A percentile compares a stretch with the other conserved stretches of the same genome.
phyloP scores from a whole-genome alignment of 2,797 vertebrate species.

The Tenualosa thibaudeaui region DNA sequence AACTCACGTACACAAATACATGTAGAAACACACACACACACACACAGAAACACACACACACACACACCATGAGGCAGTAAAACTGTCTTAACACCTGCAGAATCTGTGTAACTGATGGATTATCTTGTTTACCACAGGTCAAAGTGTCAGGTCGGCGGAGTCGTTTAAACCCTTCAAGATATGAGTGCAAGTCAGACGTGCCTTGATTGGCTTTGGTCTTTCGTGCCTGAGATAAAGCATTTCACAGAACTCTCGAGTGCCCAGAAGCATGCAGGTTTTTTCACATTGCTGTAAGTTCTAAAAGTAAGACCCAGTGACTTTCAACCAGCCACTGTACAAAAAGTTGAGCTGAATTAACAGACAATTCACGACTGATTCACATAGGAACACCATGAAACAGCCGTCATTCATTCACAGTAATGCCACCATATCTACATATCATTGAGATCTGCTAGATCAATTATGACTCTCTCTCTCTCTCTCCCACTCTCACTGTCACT shows the following conservation, averaged over 20 bases:
- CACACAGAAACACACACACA: not conserved
- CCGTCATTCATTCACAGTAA: not conserved
- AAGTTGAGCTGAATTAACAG: too few species aligned
- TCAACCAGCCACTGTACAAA: not conserved
- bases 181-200: not conserved
- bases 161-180: conserved; percentile 16
- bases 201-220: not conserved
- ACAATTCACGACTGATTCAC: not conserved
- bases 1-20: not conserved
- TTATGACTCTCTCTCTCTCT: not conserved
- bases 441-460: not conserved
- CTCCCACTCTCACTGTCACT: not conserved
- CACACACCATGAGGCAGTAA: not conserved
- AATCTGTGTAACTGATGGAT: conserved; percentile 7
- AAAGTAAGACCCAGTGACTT: not conserved
- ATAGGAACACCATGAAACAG: not conserved
- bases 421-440: not conserved
- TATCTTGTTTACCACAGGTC: not conserved
- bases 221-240: not conserved
- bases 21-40: not conserved
- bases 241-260: not conserved
- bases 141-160: not conserved
- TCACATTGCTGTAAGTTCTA: not conserved
- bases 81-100: not conserved
- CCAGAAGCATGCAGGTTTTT: too few species aligned